Percentiles rank a stretch among this genome's conserved stretches.
Evolutionary conservation across 2,113 vertebrate genomes (phyloP).

Genomic region (Crypturellus undulatus): DNA sequence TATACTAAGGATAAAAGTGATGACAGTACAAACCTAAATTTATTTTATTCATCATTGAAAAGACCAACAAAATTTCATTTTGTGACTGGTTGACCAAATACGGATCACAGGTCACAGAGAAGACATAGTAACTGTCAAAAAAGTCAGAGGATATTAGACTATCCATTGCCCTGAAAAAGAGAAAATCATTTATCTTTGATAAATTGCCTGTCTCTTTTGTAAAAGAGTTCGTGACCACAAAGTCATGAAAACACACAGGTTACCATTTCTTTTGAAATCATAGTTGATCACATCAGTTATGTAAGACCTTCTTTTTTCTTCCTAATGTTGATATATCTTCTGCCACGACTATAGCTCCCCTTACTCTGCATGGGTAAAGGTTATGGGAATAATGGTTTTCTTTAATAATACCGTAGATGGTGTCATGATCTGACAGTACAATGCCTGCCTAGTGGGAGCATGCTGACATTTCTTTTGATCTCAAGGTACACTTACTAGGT

Average conservation of each 20-base stretch:
- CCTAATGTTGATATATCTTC: background rate
- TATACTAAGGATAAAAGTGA: background rate
- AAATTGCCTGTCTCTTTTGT: background rate
- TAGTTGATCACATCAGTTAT: background rate
- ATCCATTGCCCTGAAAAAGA: background rate
- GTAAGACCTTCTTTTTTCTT: background rate
- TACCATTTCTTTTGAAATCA: background rate
- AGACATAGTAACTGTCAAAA: slow-evolving; percentile 1
- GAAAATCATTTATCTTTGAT: background rate
- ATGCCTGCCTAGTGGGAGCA: background rate
- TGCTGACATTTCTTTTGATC: background rate
- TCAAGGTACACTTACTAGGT: background rate
- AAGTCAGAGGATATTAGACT: background rate
- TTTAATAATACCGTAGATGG: background rate
- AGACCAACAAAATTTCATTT: background rate
- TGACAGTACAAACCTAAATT: background rate
- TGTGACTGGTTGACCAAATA: background rate
- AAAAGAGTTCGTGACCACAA: background rate
- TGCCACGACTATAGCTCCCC: background rate
- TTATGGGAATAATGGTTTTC: background rate
- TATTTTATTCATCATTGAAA: background rate
- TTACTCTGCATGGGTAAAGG: background rate
- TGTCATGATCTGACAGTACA: background rate
- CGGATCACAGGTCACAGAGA: background rate
- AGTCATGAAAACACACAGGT: background rate